Base-by-base conservation (phyloP, 2,797 vertebrate species). In the Paedocypris micromegethes region DNA sequence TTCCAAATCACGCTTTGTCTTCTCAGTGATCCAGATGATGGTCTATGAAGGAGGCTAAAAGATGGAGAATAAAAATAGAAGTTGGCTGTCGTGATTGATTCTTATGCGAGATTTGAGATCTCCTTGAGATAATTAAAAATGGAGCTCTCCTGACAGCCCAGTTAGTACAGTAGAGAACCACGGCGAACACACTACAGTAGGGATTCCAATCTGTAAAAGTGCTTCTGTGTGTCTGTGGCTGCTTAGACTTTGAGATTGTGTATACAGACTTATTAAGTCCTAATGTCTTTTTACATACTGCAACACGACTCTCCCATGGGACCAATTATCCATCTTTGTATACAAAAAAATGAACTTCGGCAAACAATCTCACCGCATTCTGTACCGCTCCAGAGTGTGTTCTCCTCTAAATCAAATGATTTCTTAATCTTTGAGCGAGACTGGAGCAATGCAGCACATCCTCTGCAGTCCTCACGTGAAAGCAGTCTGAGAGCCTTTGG, bases 111-210 rank as follows among this genome's bases (percentile, higher is more conserved):
- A 57, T 72, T 74, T 74, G 72, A 78, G 77, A 74, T 76, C 67
- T 76, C 66, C 69, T 66, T 57, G 62, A 72, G 72, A 79, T 76
- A 76, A 79, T 79, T 76, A 79, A 72, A 72, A 72, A 52, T 49
- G 58, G 7, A 58, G 66, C 52, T 69, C 67, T 64, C 64, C 50
- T 72, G 70, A 76, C 74, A 65, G 66, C 53, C 23, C 23, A 69
- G 49, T 68, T 37, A 38, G 53, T 68, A 64, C 50, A 38, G 58
- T 49, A 58, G 23, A 63, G 50, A 50, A 60, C 42, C 23, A 23
- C 23, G 23, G 23, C 23, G 23, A 50, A 41, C 41, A 40, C 42
- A 41, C 37, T 2, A 7, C 44, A 23, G 9, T n/a, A 60, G 8
- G 40, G 23, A 53, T 23, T 23, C 23, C 23, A 23, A 23, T 23